Evolutionary conservation across 1,140 invertebrate species (phyloP).

Genomic region (Cyclargus thomasi): DNA sequence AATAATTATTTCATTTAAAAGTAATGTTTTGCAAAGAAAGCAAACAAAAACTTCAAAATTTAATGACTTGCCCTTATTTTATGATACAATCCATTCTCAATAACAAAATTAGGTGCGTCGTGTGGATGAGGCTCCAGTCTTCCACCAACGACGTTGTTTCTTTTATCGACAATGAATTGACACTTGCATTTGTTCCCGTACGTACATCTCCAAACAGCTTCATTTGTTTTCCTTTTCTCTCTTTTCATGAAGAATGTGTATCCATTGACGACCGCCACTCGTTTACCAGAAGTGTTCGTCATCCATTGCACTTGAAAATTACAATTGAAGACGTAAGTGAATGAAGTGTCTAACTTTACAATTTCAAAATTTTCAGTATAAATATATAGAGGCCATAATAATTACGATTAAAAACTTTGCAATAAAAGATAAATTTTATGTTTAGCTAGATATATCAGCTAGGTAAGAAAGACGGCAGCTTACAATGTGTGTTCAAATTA

Average conservation of each 20-base stretch:
- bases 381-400: no score
- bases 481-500: no score
- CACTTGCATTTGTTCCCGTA: neutral
- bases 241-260: neutral
- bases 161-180: neutral
- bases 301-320: constrained; percentile 1
- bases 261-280: neutral
- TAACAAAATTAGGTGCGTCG: constrained; percentile 9
- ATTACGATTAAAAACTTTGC: no score
- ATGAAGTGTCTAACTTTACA: no score
- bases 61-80: neutral
- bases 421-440: no score
- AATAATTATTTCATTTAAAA: no score
- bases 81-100: constrained; percentile 16
- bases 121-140: constrained; percentile 12
- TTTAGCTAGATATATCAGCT: no score
- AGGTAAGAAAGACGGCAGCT: no score
- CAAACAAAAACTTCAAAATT: no score
- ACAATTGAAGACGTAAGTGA: neutral
- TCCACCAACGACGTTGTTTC: neutral
- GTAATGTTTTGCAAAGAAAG: no score
- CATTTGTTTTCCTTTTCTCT: neutral
- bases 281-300: neutral
- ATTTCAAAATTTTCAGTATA: no score
- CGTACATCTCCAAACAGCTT: neutral